Conservation (phyloP, 2,888 invertebrate genomes). For the Drosophila merina region DNA sequence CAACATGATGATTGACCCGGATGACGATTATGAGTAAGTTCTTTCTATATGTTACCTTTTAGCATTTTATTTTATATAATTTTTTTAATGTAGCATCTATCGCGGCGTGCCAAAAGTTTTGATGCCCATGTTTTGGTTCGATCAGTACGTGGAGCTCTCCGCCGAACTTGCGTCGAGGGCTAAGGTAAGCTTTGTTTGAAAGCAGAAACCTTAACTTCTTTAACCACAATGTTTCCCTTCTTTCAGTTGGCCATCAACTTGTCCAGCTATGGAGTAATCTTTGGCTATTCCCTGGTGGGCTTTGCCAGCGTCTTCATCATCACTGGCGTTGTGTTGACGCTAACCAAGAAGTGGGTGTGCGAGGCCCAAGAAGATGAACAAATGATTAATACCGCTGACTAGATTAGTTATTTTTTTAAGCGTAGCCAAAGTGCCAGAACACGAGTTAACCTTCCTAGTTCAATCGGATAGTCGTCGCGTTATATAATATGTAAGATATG, state of each 20-base stretch:
- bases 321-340: conserved; percentile 76
- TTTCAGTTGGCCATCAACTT: conserved; percentile 79
- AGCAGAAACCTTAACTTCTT: too few relatives aligned
- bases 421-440: conserved; percentile 70
- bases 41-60: neutral
- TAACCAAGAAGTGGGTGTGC: conserved; percentile 80
- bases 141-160: conserved; percentile 87
- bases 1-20: conserved; percentile 87
- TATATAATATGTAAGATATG: conserved; percentile 37
- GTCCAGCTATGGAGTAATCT: conserved; percentile 76
- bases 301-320: conserved; percentile 76
- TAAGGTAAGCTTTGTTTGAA: conserved; percentile 63
- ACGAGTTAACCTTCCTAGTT: conserved; percentile 55
- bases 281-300: conserved; percentile 73
- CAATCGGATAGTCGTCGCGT: conserved; percentile 45
- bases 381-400: conserved; percentile 63
- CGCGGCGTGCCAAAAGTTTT: conserved; percentile 85
- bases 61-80: neutral
- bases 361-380: conserved; percentile 75
- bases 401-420: conserved; percentile 23
- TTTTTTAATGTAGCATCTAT: conserved; percentile 85
- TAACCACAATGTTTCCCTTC: neutral
- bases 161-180: conserved; percentile 85
- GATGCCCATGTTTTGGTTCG: conserved; percentile 92
- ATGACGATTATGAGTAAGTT: conserved; percentile 86